Base-by-base conservation (phyloP, 53 echinoderm and acorn worm species). In the Holothuria scabra region DNA sequence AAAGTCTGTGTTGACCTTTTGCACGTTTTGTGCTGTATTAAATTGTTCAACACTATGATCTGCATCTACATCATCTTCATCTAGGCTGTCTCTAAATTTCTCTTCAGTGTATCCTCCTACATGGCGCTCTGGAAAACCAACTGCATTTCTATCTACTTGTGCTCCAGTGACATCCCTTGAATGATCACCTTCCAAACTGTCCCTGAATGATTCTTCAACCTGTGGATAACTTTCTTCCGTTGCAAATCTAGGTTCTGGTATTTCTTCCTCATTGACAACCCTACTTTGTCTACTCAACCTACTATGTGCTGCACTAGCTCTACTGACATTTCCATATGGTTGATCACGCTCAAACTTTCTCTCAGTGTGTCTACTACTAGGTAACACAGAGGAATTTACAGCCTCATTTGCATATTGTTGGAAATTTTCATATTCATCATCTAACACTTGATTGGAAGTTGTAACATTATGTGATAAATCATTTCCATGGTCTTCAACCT, bases 131-230 rank as follows among this genome's bases (percentile, higher is more conserved):
- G 11, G 5, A 0, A 26, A 26, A 18, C 59, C 33, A 19, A 26
- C 20, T 24, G 32, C 12, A 49, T 12, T 11, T 31, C 56, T 18
- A 46, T 29, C 21, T 29, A 12, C 59, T 5, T 57, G 25, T 2
- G 20, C 79, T 13, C 8, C 11, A 9, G 6, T 20, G 26, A 29
- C 2, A 26, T 79, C 79, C 49, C 28, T 37, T 38, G 82, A 46
- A n/a, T 29, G 66, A 52, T 86, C 61, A 22, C 74, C 66, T 60
- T 28, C 87, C 58, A 82, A 60, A 61, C 87, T 82, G 61, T 82
- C 81, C 46, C 63, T 62, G 23, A 31, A 23, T 61, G 59, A 21
- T 31, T 35, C 81, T 16, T 19, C 44, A 28, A 26, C 32, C 63
- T 59, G 75, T 23, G 58, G 37, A 60, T 82, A n/a, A 59, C 24